Evolutionary conservation across 2,113 vertebrate genomes (phyloP), one percentile per base, ranked within the genome.

Genomic region (Platysteira castanea): DNA sequence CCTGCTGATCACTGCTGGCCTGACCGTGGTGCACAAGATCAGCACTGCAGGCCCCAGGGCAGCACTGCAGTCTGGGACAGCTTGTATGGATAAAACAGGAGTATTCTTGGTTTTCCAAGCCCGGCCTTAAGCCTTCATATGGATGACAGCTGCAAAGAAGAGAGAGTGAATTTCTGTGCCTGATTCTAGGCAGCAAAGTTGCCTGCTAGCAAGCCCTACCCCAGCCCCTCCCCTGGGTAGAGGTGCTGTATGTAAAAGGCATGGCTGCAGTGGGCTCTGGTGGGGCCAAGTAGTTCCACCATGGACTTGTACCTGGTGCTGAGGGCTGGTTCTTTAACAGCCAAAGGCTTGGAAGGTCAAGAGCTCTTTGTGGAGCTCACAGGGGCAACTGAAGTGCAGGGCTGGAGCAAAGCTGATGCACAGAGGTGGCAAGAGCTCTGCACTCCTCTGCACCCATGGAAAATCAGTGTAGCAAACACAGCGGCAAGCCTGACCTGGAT

Each of bases 11-110:
- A 1, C 60, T 65, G 69, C n/a, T 21, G 30, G 18, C 82, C 46
- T 65, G 30, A 10, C 6, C 0, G 0, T 42, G 50, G 41, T 91
- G 35, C 2, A 2, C 18, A 11, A 5, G 33, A 42, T 41, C 22
- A 78, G 47, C 19, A 9, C 35, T 26, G 5, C 3, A 3, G 37
- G 37, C 26, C 37, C 42, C 1, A 4, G 26, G 57, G 41, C 75
- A 76, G 84, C 81, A 13, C 44, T 69, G 46, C 54, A 74, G 31
- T 41, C 39, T 6, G 31, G 30, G 44, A 26, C 20, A 42, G 35
- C 11, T 33, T 56, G 16, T 68, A 52, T 31, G 22, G n/a, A 41
- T 53, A 9, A 14, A 27, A 9, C 41, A 65, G 60, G 10, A 30
- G 6, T 81, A 35, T 64, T 77, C 68, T 69, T 89, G 41, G 6